These are phyloP conservation scores for Cheilosia urbana DNA, from an alignment of 2,888 invertebrate genomes.

Conservation along the genomic window DNA sequence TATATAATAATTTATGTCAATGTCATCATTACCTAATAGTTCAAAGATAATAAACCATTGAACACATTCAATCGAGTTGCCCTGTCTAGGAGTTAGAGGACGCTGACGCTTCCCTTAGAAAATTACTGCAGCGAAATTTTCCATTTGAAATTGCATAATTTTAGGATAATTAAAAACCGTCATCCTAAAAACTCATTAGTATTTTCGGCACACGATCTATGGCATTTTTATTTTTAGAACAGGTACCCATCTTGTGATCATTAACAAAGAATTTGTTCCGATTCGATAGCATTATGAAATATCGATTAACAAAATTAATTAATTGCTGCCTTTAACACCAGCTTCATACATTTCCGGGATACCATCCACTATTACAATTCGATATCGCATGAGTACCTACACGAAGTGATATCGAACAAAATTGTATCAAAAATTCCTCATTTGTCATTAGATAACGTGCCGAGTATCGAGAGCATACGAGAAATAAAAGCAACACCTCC, in stretches of 20 bases:
- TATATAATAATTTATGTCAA: background rate
- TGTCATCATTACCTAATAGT: background rate
- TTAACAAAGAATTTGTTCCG: background rate
- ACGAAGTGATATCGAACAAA: constrained; percentile 7
- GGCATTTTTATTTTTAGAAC: background rate
- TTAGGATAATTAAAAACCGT: constrained; percentile 15
- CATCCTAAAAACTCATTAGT: constrained; percentile 14
- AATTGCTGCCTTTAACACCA: background rate
- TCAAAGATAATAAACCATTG: background rate
- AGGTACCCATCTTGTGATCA: background rate
- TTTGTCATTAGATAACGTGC: background rate
- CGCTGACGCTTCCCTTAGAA: background rate
- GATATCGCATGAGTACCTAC: background rate
- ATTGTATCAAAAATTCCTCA: background rate
- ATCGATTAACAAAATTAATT: background rate
- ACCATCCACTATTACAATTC: background rate
- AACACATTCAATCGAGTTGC: background rate
- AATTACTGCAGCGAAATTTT: too few relatives aligned
- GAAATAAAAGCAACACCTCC: background rate
- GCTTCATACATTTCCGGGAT: background rate
- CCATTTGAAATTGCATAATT: constrained; percentile 34
- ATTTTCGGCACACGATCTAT: background rate
- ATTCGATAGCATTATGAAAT: background rate
- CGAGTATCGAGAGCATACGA: background rate
- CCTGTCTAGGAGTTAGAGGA: constrained; percentile 5